These are phyloP conservation scores for Eueides isabella DNA, from an alignment of 1,140 invertebrate genomes.

Conservation along the genomic window DNA sequence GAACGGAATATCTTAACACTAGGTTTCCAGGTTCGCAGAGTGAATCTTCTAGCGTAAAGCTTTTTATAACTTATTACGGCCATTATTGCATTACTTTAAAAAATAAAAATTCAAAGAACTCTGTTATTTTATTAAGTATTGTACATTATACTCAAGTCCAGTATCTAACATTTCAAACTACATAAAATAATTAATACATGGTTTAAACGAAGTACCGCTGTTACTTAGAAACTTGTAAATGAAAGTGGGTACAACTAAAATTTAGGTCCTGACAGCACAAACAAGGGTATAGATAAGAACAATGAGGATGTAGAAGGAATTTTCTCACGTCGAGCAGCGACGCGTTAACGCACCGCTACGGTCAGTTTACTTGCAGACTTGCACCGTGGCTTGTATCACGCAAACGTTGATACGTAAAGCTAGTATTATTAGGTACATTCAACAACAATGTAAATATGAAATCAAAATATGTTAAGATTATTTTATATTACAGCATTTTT, in stretches of 20 bases:
- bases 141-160: too few relatives aligned
- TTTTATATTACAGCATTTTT: too few relatives aligned
- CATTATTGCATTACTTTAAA: too few relatives aligned
- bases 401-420: constrained; percentile 27
- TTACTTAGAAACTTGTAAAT: background rate
- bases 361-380: constrained; percentile 65
- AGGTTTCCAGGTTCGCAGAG: too few relatives aligned
- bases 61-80: too few relatives aligned
- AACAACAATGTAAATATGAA: background rate
- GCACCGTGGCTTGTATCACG: constrained; percentile 48
- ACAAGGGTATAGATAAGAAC: constrained; percentile 65
- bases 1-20: too few relatives aligned
- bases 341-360: constrained; percentile 66
- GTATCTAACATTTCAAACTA: too few relatives aligned
- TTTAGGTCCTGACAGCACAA: constrained; percentile 54
- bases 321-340: constrained; percentile 70
- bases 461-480: too few relatives aligned
- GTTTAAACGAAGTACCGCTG: background rate
- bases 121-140: too few relatives aligned
- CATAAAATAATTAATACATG: too few relatives aligned
- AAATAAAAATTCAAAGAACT: too few relatives aligned
- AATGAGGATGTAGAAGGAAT: constrained; percentile 61
- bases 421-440: background rate
- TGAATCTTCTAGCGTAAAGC: too few relatives aligned
- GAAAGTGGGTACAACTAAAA: constrained; percentile 14